These are phyloP conservation scores for Heteromurus nitidus DNA, from an alignment of 2,888 invertebrate genomes.

Conservation along the genomic window DNA sequence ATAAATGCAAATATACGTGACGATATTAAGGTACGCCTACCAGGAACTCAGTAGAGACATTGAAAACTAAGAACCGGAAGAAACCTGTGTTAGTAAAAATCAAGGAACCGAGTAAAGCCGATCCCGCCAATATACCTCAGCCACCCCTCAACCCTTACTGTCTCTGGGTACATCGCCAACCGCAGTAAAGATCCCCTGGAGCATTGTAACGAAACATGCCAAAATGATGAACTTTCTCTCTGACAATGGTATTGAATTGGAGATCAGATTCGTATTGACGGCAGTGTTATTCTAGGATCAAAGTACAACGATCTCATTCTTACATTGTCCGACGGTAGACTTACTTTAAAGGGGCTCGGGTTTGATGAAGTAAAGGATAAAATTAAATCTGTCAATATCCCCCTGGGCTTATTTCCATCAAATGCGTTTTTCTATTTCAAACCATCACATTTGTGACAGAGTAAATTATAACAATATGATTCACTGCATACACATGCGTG, in stretches of 20 bases:
- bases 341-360: neutral
- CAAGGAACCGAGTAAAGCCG: neutral
- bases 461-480: too few relatives aligned
- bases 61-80: neutral
- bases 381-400: neutral
- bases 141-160: neutral
- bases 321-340: neutral
- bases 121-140: too few relatives aligned
- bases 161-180: neutral
- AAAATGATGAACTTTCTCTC: neutral
- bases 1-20: constrained; percentile 8
- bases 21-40: constrained; percentile 29
- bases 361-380: neutral
- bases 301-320: neutral
- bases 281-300: neutral
- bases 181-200: neutral
- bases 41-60: neutral
- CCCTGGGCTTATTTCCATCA: neutral
- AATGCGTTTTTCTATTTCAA: neutral
- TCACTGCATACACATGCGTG: too few relatives aligned
- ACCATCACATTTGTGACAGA: too few relatives aligned
- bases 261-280: neutral
- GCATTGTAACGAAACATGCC: neutral
- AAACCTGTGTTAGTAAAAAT: neutral
- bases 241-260: neutral